Conservation (phyloP, 2,888 invertebrate genomes). For the Eupithecia subumbrata region DNA sequence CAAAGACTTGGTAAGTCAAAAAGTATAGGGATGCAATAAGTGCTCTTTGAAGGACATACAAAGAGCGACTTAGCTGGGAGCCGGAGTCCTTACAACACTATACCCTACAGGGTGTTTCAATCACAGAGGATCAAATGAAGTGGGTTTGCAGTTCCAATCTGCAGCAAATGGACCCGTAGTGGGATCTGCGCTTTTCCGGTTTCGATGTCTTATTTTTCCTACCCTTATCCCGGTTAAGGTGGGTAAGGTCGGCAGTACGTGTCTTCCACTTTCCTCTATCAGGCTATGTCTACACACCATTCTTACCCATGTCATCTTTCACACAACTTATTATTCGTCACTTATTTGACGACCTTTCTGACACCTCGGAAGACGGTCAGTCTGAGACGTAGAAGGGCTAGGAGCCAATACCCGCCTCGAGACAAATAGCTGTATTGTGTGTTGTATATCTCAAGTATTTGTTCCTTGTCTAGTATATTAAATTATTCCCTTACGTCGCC, state of each 20-base stretch:
- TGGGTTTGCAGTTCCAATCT: too few relatives aligned
- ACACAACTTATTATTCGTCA: neutral
- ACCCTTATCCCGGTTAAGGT: neutral
- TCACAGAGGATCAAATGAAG: slow-evolving; percentile 1
- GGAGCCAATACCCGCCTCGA: neutral
- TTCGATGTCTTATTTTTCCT: neutral
- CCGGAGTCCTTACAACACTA: neutral
- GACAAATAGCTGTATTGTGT: neutral
- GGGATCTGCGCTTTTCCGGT: too few relatives aligned
- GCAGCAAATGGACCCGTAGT: too few relatives aligned
- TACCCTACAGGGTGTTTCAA: neutral
- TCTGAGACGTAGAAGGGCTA: neutral
- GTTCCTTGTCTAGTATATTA: neutral
- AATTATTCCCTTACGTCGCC: too few relatives aligned
- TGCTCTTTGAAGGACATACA: too few relatives aligned
- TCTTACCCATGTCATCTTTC: neutral
- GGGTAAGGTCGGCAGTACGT: neutral
- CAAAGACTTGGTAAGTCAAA: too few relatives aligned
- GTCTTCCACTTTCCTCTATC: neutral
- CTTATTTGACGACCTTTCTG: neutral
- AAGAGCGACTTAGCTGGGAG: neutral
- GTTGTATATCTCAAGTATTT: neutral
- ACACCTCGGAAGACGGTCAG: neutral
- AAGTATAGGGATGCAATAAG: too few relatives aligned
- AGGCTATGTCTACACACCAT: neutral